Base-by-base conservation (phyloP, 2,888 invertebrate species). In the Norana najaformis region DNA sequence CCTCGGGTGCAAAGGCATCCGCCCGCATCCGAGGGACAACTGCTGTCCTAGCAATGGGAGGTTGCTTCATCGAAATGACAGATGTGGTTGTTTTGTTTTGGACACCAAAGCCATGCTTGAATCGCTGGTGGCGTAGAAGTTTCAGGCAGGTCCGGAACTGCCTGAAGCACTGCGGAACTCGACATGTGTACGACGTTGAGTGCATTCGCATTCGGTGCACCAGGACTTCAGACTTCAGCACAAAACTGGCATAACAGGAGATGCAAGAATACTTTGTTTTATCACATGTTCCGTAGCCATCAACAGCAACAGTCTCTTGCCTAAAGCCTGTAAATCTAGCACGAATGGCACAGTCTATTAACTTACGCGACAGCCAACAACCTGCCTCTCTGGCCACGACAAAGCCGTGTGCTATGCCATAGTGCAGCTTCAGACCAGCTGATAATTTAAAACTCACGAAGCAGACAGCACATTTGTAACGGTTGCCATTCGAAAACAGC, bases 361-460 rank as follows among this genome's bases (percentile, higher is more conserved):
- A n/a, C 35, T 85, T 35, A 34, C 85, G 85, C 14, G 85, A 85
- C 37, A 85, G 23, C 85, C 85, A 85, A 23, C 37, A 85, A 35
- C 35, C 37, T 37, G 85, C 85, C 37, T 36, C 85, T 37, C 23
- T 34, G 23, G 36, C 37, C 37, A 37, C 6, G 36, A 85, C 37
- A 37, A 85, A 85, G 16, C 85, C 35, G 16, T 85, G 85, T 36
- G 37, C 85, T 14, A 36, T 20, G 36, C 36, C 35, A 35, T 36
- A 85, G 85, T 85, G 85, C 85, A 85, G 37, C 36, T 85, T 85
- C 85, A 85, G 85, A 85, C 85, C 37, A 36, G 85, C 34, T 11
- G 35, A 37, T 20, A 85, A 35, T 37, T 36, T 35, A 85, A 85
- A 85, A 36, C 85, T 36, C 34, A n/a, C 85, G 35, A 2, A 85